Conservation (phyloP, 2,888 invertebrate genomes). For the Nesidiocoris tenuis region DNA sequence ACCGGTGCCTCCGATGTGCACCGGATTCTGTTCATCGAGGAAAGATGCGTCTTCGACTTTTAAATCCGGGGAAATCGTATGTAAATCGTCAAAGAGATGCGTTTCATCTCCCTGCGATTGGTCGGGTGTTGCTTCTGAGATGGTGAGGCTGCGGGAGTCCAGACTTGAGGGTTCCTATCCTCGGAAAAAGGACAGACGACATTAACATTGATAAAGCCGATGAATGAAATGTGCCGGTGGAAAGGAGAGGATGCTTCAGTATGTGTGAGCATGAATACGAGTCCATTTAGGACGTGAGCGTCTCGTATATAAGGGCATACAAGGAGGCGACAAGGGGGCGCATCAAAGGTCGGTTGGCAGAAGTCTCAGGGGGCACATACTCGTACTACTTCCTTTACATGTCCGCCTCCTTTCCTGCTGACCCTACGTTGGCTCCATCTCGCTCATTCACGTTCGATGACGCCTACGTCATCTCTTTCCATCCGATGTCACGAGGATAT, state of each 20-base stretch:
- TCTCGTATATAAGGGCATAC: neutral
- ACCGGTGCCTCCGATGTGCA: no score
- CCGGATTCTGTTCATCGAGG: no score
- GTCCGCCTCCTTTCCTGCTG: neutral
- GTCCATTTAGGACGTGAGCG: neutral
- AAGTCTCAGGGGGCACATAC: conserved; percentile 29
- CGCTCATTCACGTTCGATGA: neutral
- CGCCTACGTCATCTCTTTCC: neutral
- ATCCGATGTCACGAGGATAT: conserved; percentile 24
- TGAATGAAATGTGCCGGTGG: conserved; percentile 16
- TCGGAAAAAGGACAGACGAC: neutral
- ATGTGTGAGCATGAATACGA: neutral
- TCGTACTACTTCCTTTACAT: neutral
- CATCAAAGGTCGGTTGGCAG: conserved; percentile 27
- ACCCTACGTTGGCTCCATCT: neutral
- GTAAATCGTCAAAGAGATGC: no score
- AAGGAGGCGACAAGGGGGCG: conserved; percentile 20
- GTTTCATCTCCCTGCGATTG: neutral
- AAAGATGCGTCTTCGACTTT: no score
- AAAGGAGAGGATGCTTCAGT: neutral
- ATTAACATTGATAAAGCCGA: conserved; percentile 30
- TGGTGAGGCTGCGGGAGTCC: neutral
- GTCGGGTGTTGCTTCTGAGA: neutral
- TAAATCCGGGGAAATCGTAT: no score
- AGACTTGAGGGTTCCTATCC: conserved; percentile 1